Conservation (phyloP, 2,888 invertebrate genomes). For the Rhyacophila evoluta region DNA sequence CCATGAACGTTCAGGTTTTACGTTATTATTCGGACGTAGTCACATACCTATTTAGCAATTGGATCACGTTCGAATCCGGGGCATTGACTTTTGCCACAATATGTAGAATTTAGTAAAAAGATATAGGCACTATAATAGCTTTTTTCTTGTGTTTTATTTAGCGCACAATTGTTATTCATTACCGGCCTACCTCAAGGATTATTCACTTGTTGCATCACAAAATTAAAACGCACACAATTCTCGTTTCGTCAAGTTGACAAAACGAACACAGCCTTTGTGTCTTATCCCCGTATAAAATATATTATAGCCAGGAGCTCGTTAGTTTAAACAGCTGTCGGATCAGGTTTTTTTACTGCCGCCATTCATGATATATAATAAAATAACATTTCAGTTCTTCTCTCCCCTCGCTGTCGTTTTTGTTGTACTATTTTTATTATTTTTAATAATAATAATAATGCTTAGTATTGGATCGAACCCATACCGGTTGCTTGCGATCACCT, state of each 20-base stretch:
- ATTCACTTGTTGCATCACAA: neutral
- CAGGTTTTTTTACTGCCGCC: conserved; percentile 28
- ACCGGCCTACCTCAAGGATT: neutral
- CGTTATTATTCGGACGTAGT: no score
- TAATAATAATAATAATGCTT: neutral
- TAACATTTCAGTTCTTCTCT: conserved; percentile 28
- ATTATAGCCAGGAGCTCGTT: conserved; percentile 29
- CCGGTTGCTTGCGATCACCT: neutral
- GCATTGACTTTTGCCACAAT: no score
- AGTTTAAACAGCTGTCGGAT: conserved; percentile 46
- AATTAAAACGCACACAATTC: neutral
- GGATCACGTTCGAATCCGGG: no score
- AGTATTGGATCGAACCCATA: neutral
- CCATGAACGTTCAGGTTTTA: no score
- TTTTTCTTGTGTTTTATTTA: no score
- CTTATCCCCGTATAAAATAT: neutral
- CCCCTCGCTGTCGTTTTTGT: conserved; percentile 33
- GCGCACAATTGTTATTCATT: neutral
- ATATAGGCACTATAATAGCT: no score
- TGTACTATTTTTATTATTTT: neutral
- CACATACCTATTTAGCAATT: no score
- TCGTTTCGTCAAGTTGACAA: neutral
- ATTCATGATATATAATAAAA: conserved; percentile 23
- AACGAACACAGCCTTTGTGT: neutral
- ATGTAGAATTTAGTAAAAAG: no score